Base-by-base conservation (phyloP, 1,140 invertebrate genomes). In the Drosophila setifemur region DNA sequence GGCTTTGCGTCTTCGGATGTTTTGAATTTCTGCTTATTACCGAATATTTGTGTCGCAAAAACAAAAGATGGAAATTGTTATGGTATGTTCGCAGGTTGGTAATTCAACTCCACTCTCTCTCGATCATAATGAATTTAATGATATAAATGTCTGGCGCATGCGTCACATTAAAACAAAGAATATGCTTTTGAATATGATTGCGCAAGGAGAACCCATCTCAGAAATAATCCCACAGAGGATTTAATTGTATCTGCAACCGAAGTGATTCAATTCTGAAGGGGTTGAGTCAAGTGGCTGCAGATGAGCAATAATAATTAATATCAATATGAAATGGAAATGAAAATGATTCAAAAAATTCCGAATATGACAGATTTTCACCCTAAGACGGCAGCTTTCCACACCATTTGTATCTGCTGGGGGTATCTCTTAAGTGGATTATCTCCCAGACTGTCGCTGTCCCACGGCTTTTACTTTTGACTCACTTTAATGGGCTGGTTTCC, bases 21-120 rank as follows among this genome's bases (percentile, higher is more conserved):
- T 66, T 85, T 72, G 63, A 71, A 74, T 83, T 83, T 79, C 74
- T 83, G 78, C 78, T 79, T 85, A 83, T 83, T 73, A 71, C 63
- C 69, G 73, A 83, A 79, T 74, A 85, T 73, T 79, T 82, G 19
- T 14, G 28, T 29, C 55, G 40, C 35, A 49, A 58, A 19, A 23
- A 69, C 35, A 69, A 43, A 31, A 57, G 71, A 45, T 25, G 35
- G 48, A 67, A 67, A 67, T 42, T 35, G 49, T 37, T 23, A 50
- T 43, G 28, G 28, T 23, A 9, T 23, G 53, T 64, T 81, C 76
- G 68, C 75, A 70, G 57, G 43, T 81, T 35, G 54, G 75, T 81
- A 81, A 79, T 52, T 81, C 42, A 75, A 79, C 50, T 81, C 42
- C 70, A 79, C 50, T 66, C 70, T 68, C 16, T 29, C 23, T 42